Base-by-base conservation (phyloP, 2,113 vertebrate genomes). In the Albula goreensis region DNA sequence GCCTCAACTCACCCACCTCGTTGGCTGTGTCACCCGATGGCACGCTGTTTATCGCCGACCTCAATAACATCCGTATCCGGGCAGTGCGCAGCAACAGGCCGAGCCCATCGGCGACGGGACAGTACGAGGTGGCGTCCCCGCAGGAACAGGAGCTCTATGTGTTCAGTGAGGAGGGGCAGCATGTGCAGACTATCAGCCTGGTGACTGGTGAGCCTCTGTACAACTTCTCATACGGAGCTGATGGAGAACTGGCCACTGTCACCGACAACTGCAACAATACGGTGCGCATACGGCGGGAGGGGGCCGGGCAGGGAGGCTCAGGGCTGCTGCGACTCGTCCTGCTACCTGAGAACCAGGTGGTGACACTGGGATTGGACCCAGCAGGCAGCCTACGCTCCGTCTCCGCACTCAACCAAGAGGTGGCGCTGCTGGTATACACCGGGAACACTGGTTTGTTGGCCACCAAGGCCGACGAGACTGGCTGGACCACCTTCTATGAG, bases 401-500 rank as follows among this genome's bases (percentile, higher is more conserved):
- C 88, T 97, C 98, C 8, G 95, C 97, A 0, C 94, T 97, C 90
- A 97, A 94, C 90, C 94, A 97, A 91, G 99, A 99, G 89, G 96
- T 99, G 74, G 96, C 97, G 90, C 95, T 98, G 93, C 97, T 99
- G 96, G 97, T 97, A 78, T 99, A 99, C 89, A 96, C 96, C 1
- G 97, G 97, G 85, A 98, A 94, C 94, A 98, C 96, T 2, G 98
- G 98, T 66, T 97, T 99, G 83, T 95, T 99, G 52, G 96, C 97
- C 89, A 98, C 98, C 91, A 99, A 98, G 94, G 98, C 98, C 53
- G 98, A 99, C 83, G 98, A 99, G 93, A 99, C 97, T 2, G 98
- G 98, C 89, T 99, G 98, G 98, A 99, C 98, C 56, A 99, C 97
- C 8, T 99, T 99, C 95, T 99, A 99, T 92, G 97, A 98, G 98